These are phyloP conservation scores for Eurypyga helias DNA, from an alignment of 2,113 vertebrate species.

Conservation along the genomic window DNA sequence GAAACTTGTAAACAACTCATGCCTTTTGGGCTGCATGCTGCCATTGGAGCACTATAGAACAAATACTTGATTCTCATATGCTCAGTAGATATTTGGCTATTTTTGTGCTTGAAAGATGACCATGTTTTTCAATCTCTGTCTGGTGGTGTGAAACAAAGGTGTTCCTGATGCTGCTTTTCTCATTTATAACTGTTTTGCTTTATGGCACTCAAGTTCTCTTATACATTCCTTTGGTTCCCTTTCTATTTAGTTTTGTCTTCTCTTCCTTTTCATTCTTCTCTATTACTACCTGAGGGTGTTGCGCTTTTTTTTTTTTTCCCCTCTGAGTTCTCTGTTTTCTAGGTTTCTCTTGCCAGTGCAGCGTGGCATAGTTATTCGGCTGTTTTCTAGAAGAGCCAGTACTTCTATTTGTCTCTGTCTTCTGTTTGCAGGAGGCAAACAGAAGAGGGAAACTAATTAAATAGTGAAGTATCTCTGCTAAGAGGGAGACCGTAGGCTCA, in stretches of 20 bases:
- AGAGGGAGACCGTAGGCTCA: neutral
- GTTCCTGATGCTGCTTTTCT: neutral
- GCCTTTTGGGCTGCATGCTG: rapidly evolving
- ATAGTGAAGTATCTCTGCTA: neutral
- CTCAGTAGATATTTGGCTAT: neutral
- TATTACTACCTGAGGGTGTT: neutral
- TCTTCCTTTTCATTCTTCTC: neutral
- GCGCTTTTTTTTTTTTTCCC: neutral
- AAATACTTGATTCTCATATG: neutral
- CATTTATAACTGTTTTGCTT: neutral
- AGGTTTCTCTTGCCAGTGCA: neutral
- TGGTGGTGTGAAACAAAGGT: neutral
- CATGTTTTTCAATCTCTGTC: neutral
- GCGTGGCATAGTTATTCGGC: neutral
- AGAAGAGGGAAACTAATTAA: neutral
- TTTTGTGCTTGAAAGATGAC: neutral
- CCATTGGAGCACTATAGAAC: neutral
- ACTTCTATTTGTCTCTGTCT: neutral
- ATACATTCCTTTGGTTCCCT: conserved; percentile 9
- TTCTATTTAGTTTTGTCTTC: neutral
- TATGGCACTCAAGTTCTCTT: neutral
- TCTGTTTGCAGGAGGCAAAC: neutral
- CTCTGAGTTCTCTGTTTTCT: neutral
- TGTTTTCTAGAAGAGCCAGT: neutral
- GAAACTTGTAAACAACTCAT: neutral